These are phyloP conservation scores for Microtus richardsoni DNA, from an alignment of 2,113 vertebrate genomes.

Conservation along the genomic window DNA sequence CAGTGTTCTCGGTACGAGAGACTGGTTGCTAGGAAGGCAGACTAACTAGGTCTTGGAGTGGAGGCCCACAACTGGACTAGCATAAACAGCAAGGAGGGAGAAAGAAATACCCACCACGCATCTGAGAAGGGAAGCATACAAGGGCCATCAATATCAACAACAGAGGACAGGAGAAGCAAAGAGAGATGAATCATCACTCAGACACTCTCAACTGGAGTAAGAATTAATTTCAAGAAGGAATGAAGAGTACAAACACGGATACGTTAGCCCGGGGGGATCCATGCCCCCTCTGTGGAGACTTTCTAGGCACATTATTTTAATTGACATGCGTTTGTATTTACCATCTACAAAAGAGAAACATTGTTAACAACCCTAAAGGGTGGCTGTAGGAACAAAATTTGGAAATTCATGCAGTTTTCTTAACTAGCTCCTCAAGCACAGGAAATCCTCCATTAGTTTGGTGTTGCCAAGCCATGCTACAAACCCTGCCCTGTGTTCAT, in stretches of 20 bases:
- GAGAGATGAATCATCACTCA: not conserved
- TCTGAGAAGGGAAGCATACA: not conserved
- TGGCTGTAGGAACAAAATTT: not conserved
- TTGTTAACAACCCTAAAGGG: not conserved
- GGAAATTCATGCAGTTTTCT: not conserved
- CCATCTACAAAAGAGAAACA: slow-evolving; percentile 1
- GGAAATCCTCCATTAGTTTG: not conserved
- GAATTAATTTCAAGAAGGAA: not conserved
- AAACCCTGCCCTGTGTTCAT: not conserved
- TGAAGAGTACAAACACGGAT: not conserved
- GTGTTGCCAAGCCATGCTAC: not conserved
- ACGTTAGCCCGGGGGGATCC: not conserved
- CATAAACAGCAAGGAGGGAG: not conserved
- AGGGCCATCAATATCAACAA: not conserved
- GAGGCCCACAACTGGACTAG: not conserved
- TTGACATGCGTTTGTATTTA: slow-evolving; percentile 10
- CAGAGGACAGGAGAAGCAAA: not conserved
- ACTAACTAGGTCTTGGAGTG: not conserved
- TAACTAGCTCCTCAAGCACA: not conserved
- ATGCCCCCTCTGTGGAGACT: not conserved
- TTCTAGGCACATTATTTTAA: not conserved
- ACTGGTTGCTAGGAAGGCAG: not conserved
- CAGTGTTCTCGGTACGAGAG: not conserved
- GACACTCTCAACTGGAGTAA: not conserved
- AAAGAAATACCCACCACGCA: not conserved